Percentiles rank a stretch among this genome's conserved stretches.
Conservation (phyloP, 2,888 invertebrate species). For the Sepiola atlantica region DNA sequence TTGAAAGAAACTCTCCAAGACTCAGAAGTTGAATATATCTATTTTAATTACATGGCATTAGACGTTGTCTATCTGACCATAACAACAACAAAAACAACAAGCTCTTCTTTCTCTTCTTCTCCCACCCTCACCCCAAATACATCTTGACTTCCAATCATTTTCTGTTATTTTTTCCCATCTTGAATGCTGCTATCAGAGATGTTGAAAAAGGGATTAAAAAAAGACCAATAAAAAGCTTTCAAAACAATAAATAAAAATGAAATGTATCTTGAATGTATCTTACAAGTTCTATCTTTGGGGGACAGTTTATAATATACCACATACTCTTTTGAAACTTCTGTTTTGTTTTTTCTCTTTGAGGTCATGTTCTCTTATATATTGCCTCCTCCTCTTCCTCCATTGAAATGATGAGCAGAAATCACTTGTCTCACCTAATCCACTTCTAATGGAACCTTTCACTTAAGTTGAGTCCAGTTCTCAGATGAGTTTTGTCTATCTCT, state of each 20-base stretch:
- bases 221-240: not conserved
- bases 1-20: constrained; percentile 32
- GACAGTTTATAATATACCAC: not conserved
- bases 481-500: constrained; percentile 10
- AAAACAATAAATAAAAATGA: not conserved
- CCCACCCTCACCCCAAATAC: not conserved
- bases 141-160: not conserved
- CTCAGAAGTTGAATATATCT: constrained; percentile 32
- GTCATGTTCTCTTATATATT: not conserved
- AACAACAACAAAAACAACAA: not conserved
- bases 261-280: not conserved
- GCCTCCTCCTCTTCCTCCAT: too few species aligned
- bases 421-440: constrained; percentile 11
- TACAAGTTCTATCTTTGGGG: constrained; percentile 22
- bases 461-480: constrained; percentile 24
- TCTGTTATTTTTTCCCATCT: not conserved
- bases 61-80: constrained; percentile 14
- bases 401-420: constrained; percentile 14
- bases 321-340: not conserved
- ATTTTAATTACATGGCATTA: constrained; percentile 32
- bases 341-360: not conserved
- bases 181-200: not conserved
- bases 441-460: constrained; percentile 32
- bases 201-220: not conserved
- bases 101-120: not conserved